phyloP scores from a whole-genome alignment of 2,888 invertebrate genomes.

The Pseudanteris insignis region DNA sequence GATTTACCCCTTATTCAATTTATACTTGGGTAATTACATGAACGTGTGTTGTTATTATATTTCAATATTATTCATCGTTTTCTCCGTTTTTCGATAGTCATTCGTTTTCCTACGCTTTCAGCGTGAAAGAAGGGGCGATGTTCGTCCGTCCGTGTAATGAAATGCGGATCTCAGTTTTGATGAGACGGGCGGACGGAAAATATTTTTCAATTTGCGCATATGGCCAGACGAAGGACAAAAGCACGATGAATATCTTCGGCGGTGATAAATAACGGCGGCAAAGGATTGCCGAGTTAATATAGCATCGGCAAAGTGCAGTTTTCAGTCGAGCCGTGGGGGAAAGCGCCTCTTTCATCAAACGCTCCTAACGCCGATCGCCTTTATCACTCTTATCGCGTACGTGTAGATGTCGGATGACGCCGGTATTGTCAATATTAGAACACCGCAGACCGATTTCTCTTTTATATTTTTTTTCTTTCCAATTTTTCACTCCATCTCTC shows the following conservation, averaged over 20 bases:
- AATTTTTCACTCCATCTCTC: not conserved
- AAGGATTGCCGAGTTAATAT: constrained; percentile 35
- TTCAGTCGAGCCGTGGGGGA: constrained; percentile 28
- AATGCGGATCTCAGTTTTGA: too few relatives aligned
- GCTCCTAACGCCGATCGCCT: constrained; percentile 28
- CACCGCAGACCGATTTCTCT: constrained; percentile 32
- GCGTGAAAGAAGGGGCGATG: too few relatives aligned
- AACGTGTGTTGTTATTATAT: too few relatives aligned
- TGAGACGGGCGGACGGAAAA: not conserved
- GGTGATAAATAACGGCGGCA: constrained; percentile 21
- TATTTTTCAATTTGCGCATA: constrained; percentile 12
- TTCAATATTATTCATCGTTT: too few relatives aligned
- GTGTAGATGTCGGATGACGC: constrained; percentile 30
- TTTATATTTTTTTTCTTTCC: constrained; percentile 14
- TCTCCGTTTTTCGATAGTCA: too few relatives aligned
- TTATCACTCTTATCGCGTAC: constrained; percentile 43
- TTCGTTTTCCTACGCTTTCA: too few relatives aligned
- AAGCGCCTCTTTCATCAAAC: constrained; percentile 38
- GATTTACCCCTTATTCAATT: too few relatives aligned
- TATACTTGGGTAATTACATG: too few relatives aligned
- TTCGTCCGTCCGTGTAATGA: too few relatives aligned
- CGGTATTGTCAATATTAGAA: constrained; percentile 41
- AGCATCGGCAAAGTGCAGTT: constrained; percentile 35
- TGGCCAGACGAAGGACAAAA: not conserved
- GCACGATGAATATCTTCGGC: constrained; percentile 11